Base-by-base conservation (phyloP, 2,797 vertebrate species). In the Lateolabrax maculatus region DNA sequence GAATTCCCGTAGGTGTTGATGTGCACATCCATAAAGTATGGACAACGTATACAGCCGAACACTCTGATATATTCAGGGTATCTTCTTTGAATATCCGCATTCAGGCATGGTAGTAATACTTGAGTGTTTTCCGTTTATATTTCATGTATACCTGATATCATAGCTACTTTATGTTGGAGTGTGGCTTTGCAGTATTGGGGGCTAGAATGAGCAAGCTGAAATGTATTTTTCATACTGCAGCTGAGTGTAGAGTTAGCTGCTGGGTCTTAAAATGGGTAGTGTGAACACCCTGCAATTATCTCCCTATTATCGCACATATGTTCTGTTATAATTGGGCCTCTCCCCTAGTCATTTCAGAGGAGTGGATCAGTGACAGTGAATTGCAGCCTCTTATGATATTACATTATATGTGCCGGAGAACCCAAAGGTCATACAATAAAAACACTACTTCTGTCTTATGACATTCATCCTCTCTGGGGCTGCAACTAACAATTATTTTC, bases 261-360 rank as follows among this genome's bases (percentile, higher is more conserved):
- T 77, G 80, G 84, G 79, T 83, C 80, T 84, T 90, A 79, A 81
- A 89, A 89, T 83, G 90, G 88, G 81, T 86, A 83, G 83, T 89
- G 87, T 85, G 90, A 93, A 92, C 88, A 87, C 80, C 75, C 75
- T 81, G 87, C 92, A 94, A 94, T 95, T 94, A 95, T 93, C 91
- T 92, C 88, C 90, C 88, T 74, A 94, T 95, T 94, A 93, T 94
- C 90, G 73, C 90, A 92, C 87, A 89, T 88, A 90, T 92, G 89
- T 83, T 88, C 49, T 61, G 48, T 78, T 87, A 72, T 93, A 93
- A 95, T 94, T 93, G 89, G 90, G 81, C 77, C 83, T 86, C 84
- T 79, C 78, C 87, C 75, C 85, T 25, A 81, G 84, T 90, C 87
- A 84, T 72, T 87, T 86, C 75, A 67, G 56, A 57, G 66, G 41